Base-by-base conservation (phyloP, 2,888 invertebrate species). In the Nasonovia ribisnigri region DNA sequence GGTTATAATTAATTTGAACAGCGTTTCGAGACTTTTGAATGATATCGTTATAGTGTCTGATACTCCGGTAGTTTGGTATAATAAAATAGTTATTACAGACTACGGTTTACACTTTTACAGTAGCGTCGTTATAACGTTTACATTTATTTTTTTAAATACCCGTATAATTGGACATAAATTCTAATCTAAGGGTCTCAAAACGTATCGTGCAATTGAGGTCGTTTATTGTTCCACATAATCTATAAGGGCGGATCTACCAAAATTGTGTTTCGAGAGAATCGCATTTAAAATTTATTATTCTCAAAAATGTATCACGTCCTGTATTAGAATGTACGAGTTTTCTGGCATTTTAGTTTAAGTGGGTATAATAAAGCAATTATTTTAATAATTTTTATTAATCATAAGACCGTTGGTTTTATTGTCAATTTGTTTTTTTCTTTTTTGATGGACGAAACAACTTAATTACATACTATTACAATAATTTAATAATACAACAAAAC, bases 111-210 rank as follows among this genome's bases (percentile, higher is more conserved):
- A 46, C 46, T 46, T 13, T 86, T 86, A 46, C 86, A 86, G 77
- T 77, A 77, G 77, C 36, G 36, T 77, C 36, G 77, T 77, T 77
- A 77, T 77, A 77, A 77, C 20, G 36, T 77, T 77, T 77, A 20
- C 36, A 77, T 77, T 77, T 77, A 77, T 77, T 77, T 77, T 77
- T 77, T 77, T 77, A 77, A 77, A 77, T 36, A 77, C 77, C 36
- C 77, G 77, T 77, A 77, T 77, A 77, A 77, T 77, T 77, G 77
- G 77, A 77, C 77, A 77, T 77, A 77, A 77, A 77, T 77, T 77
- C 77, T 77, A 77, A 77, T 77, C 77, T 77, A 77, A 77, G 77
- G 77, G 77, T 77, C 77, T 77, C 20, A 77, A 36, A 77, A 77
- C 77, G 77, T 36, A 36, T 77, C 77, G 20, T 77, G 36, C 77